These are phyloP conservation scores for Pantelozetes paolii DNA, from an alignment of 2,888 invertebrate species.

Conservation along the genomic window DNA sequence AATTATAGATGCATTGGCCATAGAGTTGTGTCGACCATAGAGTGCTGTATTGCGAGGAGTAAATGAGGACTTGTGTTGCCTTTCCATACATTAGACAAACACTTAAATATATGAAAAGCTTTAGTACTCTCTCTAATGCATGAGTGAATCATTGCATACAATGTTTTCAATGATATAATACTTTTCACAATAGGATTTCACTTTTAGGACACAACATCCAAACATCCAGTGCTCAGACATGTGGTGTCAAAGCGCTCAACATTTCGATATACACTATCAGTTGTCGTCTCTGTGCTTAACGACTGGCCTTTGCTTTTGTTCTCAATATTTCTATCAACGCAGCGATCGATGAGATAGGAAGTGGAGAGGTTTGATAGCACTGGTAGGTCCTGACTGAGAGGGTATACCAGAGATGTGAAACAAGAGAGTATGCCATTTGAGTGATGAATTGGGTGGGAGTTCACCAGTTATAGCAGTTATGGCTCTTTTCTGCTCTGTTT, in stretches of 20 bases:
- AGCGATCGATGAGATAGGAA: neutral
- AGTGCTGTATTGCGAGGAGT: neutral
- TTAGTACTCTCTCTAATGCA: neutral
- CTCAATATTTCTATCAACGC: neutral
- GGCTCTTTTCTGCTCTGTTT: too few relatives aligned
- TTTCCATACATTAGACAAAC: neutral
- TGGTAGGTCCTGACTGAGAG: neutral
- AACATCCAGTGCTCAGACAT: neutral
- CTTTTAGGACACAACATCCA: neutral
- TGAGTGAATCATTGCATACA: conserved; percentile 5
- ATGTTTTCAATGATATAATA: neutral
- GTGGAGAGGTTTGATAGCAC: neutral
- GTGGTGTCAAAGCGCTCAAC: neutral
- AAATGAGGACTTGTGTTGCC: neutral
- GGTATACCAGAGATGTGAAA: neutral
- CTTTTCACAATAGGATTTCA: neutral
- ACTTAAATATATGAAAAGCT: conserved; percentile 19
- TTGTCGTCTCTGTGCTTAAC: neutral
- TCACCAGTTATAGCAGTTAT: too few relatives aligned
- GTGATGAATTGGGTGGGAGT: conserved; percentile 17
- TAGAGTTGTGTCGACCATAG: neutral
- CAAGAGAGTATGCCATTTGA: neutral
- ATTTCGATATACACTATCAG: neutral
- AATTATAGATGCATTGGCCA: conserved; percentile 5
- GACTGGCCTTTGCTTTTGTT: neutral